Evolutionary conservation across 53 echinoderm and acorn worm genomes (phyloP).

Genomic region (Paracentrotus lividus): DNA sequence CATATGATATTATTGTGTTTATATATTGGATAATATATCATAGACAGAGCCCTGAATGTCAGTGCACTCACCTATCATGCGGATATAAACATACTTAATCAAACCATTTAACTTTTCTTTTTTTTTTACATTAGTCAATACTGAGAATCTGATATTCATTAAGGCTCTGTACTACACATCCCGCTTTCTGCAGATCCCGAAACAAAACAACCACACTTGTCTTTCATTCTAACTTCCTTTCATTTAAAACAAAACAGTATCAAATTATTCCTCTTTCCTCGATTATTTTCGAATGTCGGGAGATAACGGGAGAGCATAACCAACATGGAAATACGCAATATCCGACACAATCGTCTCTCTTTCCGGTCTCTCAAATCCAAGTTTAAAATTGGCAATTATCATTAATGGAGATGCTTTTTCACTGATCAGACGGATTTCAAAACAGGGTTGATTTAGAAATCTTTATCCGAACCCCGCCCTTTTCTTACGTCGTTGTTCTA

Average conservation of each 20-base stretch:
- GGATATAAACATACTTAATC: background rate
- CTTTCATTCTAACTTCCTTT: background rate
- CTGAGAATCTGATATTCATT: too few species aligned
- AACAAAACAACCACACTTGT: background rate
- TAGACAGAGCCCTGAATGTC: too few species aligned
- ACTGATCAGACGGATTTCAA: background rate
- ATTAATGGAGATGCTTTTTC: background rate
- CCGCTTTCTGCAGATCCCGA: background rate
- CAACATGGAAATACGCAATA: constrained; percentile 3
- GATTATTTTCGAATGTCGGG: constrained; percentile 7
- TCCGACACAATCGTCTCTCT: background rate
- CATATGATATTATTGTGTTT: too few species aligned
- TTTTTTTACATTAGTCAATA: background rate
- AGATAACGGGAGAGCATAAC: background rate
- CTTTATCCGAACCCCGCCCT: background rate
- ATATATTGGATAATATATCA: too few species aligned
- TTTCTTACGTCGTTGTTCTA: background rate
- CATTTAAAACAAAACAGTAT: background rate
- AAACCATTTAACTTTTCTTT: too few species aligned
- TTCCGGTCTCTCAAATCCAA: constrained; percentile 17
- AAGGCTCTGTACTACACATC: background rate
- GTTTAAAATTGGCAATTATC: background rate
- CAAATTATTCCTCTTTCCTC: background rate
- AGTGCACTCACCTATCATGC: too few species aligned
- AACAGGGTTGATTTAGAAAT: background rate